Base-by-base conservation (phyloP, 2,113 vertebrate species). In the Rhinolophus ferrumequinum region DNA sequence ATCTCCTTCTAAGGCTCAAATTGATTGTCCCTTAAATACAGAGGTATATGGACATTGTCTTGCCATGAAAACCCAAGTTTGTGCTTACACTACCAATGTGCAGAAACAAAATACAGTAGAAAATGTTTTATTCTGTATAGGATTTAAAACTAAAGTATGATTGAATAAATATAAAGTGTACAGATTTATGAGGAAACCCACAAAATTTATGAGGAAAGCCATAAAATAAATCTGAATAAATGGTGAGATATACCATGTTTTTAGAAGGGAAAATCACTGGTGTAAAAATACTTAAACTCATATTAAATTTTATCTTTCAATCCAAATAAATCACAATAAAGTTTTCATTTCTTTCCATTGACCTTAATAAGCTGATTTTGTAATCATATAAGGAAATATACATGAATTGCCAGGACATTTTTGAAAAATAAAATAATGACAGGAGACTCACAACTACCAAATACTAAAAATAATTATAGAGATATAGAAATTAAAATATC, bases 391-490 rank as follows among this genome's bases (percentile, higher is more conserved):
- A 92, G 35, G 6, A 72, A 92, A 16, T 38, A 15, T 38, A 24
- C 15, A 60, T 84, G 13, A 84, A 80, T 19, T 64, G 2, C 21
- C 5, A 72, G 18, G 33, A 72, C 30, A 73, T 60, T 44, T 77
- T 72, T 80, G 47, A 54, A 84, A 88, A 88, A 73, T 79, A 62
- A 91, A 92, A 67, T 12, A 84, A 16, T 62, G 41, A 28, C 30
- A 92, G 41, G 8, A 10, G 15, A 91, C 3, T 91, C 47, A 73
- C 13, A 85, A 85, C 58, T 76, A 54, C 14, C 15, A 81, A n/a
- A 75, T 41, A 21, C 66, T 75, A 84, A 94, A 60, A 75, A 47
- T 76, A 89, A 92, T 69, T 67, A 62, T 33, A 54, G 92, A 94
- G 2, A 2, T 7, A 87, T 12, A 72, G 5, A 73, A 95, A 95